Percentiles rank a stretch among this genome's conserved stretches.
These are phyloP conservation scores for Sterrhoptilus dennistouni DNA, from an alignment of 2,113 vertebrate genomes.

Conservation along the genomic window DNA sequence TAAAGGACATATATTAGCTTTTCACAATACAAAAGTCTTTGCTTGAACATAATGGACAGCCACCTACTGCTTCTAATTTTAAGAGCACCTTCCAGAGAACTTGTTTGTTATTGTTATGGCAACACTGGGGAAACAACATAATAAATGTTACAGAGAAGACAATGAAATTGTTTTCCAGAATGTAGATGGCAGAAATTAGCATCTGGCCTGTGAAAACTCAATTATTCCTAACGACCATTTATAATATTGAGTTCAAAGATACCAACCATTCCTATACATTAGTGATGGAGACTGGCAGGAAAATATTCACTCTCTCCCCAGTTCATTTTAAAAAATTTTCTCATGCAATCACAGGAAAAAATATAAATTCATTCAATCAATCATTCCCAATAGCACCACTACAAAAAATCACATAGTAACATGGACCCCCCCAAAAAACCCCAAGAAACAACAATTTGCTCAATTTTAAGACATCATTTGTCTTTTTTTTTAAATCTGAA, in stretches of 20 bases:
- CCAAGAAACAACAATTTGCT: not conserved
- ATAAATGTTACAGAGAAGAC: not conserved
- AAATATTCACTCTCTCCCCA: not conserved
- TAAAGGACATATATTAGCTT: not conserved
- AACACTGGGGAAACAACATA: not conserved
- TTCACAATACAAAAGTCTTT: not conserved
- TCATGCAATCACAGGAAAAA: not conserved
- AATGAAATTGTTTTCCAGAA: not conserved
- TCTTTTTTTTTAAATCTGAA: not conserved
- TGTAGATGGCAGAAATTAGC: not conserved
- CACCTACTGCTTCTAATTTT: slow-evolving; percentile 48
- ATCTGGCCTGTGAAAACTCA: not conserved
- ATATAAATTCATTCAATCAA: not conserved
- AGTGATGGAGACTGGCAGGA: not conserved
- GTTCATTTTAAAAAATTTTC: not conserved
- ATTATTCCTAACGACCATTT: not conserved
- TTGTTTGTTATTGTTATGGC: not conserved
- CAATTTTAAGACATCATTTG: not conserved
- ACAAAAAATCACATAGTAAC: not conserved
- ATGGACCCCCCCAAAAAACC: not conserved
- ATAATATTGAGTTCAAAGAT: not conserved
- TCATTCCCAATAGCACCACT: not conserved
- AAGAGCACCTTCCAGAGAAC: not conserved
- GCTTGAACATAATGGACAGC: slow-evolving; percentile 26
- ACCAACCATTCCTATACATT: not conserved